Base-by-base conservation (phyloP, 2,888 invertebrate genomes). In the Nebria brevicollis region DNA sequence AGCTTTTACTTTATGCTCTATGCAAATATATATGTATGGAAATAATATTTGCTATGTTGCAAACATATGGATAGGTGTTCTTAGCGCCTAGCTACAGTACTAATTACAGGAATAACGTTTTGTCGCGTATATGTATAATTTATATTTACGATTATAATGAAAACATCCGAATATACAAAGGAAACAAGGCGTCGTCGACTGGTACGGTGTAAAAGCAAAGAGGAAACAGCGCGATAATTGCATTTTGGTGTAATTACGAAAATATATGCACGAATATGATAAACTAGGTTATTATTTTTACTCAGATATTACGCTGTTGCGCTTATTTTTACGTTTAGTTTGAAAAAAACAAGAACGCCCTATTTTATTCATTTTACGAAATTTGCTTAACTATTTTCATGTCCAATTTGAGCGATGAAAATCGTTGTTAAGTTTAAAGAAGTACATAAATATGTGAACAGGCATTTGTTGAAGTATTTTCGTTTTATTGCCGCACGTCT, bases 101-200 rank as follows among this genome's bases (percentile, higher is more conserved):
- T 81, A 81, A 81, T 81, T 81, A 81, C 76, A 66, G 34, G 26
- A 20, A 54, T 66, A 79, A 74, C 75, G 34, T 74, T 79, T 79
- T 75, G 79, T 79, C 79, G 75, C 74, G 65, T 54, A 77, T 26
- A 81, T 81, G 77, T 81, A 81, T 81, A 81, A 81, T 81, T 81
- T 77, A 81, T 73, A 77, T 81, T 81, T 76, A 65, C 25, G 70
- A n/a, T 25, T 41, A 75, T 80, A 80, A 80, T 80, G 81, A 66
- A 77, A 81, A 77, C 81, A 72, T 72, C 70, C 72, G 66, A 77
- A 81, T 73, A 42, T 34, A 73, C 26, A 73, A 73, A 41, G 73
- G 41, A 41, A 68, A 68, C 13, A 11, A 15, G 8, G 54, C 34
- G 34, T 34, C 34, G 34, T 34, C 34, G 34, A 34, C 34, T 34